phyloP scores from a whole-genome alignment of 2,888 invertebrate species.

The Molanna angustata region DNA sequence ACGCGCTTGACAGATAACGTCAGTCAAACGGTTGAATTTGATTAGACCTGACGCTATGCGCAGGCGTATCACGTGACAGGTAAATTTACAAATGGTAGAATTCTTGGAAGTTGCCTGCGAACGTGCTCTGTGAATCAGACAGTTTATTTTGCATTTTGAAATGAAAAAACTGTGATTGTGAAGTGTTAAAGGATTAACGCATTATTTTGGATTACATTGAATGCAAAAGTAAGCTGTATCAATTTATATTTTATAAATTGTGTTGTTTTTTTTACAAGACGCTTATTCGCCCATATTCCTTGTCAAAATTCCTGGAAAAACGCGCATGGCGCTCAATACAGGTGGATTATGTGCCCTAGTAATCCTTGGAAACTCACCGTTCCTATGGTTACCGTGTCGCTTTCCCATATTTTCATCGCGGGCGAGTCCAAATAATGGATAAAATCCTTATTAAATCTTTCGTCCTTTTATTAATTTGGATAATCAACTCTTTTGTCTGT shows the following conservation, averaged over 20 bases:
- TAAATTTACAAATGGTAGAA: conserved; percentile 23
- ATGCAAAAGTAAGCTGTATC: conserved; percentile 11
- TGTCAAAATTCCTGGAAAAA: conserved; percentile 16
- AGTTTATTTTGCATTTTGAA: conserved; percentile 8
- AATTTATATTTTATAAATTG: not conserved
- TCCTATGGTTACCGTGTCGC: conserved; percentile 10
- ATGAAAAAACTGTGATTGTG: conserved; percentile 16
- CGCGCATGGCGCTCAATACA: conserved; percentile 17
- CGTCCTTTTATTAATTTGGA: no score
- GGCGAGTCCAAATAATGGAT: conserved; percentile 5
- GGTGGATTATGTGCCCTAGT: not conserved
- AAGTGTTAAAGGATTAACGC: not conserved
- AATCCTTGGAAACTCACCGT: not conserved
- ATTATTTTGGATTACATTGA: not conserved
- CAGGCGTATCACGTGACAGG: conserved; percentile 18
- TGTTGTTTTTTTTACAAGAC: not conserved
- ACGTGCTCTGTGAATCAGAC: conserved; percentile 1
- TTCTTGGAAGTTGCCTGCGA: conserved; percentile 11
- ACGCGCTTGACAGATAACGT: no score
- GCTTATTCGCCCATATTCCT: not conserved
- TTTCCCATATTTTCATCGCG: not conserved
- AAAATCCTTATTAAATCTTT: no score
- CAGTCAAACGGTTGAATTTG: no score
- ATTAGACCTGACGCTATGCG: no score
- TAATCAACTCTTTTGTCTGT: not conserved